Evolutionary conservation across 2,113 vertebrate species (phyloP).

Genomic region (Plotosus lineatus): DNA sequence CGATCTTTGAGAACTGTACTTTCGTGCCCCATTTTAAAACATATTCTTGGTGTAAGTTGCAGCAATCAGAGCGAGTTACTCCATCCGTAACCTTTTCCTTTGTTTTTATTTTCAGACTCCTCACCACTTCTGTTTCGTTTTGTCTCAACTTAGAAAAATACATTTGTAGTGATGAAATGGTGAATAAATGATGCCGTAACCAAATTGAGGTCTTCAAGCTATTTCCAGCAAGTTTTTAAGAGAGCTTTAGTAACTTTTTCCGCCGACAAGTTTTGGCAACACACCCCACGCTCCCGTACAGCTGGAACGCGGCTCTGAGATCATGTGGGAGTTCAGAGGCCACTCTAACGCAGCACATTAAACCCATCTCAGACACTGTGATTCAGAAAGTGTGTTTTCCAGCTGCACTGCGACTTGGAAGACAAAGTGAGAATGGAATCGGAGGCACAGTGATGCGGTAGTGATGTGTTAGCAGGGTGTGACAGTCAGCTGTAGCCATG

Average conservation of each 20-base stretch:
- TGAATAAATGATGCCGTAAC: neutral
- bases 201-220: neutral
- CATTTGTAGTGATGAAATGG: neutral
- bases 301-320: neutral
- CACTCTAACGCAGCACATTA: conserved; percentile 7
- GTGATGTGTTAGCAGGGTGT: neutral
- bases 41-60: neutral
- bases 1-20: too few species aligned
- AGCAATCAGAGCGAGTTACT: neutral
- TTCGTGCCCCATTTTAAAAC: neutral
- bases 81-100: neutral
- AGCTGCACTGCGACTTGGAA: neutral
- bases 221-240: neutral
- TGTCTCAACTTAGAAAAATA: neutral
- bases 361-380: conserved; percentile 1
- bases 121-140: neutral
- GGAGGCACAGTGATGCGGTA: neutral
- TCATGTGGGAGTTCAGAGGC: neutral
- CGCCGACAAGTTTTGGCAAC: neutral
- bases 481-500: neutral
- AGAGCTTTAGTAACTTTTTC: neutral
- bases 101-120: neutral
- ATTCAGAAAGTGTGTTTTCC: conserved; percentile 24
- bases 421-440: neutral
- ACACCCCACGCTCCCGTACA: neutral